phyloP scores from a whole-genome alignment of 2,113 vertebrate genomes.

The Notarius quadriscutis region DNA sequence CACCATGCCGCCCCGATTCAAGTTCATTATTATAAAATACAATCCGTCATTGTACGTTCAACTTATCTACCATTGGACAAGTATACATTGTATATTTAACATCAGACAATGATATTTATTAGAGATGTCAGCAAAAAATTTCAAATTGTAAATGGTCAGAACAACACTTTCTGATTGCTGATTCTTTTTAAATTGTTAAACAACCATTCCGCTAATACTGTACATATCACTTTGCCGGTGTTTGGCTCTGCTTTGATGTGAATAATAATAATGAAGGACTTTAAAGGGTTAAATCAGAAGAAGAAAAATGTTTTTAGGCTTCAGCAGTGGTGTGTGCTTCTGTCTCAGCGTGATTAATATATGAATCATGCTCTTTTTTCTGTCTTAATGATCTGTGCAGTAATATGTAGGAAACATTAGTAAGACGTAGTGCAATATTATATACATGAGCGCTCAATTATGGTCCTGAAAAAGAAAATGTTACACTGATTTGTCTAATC shows the following conservation, averaged over 20 bases:
- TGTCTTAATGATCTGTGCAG: neutral
- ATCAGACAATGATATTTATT: neutral
- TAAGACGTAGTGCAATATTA: neutral
- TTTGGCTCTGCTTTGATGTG: neutral
- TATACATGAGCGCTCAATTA: neutral
- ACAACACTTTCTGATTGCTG: neutral
- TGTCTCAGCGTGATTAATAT: neutral
- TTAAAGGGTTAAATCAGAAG: neutral
- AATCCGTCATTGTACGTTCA: neutral
- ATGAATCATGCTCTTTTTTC: neutral
- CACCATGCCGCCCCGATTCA: neutral
- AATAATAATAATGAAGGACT: neutral
- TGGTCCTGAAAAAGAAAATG: neutral
- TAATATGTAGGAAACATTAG: slow-evolving; percentile 5
- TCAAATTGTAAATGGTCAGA: neutral
- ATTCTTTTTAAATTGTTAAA: neutral
- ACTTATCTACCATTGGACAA: neutral
- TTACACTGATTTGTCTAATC: neutral
- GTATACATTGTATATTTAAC: neutral
- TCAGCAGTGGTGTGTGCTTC: neutral
- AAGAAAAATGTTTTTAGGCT: neutral
- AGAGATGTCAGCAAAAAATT: neutral
- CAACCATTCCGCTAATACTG: neutral
- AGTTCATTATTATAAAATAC: neutral
- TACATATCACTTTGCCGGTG: neutral